These are phyloP conservation scores for Ammodytes dubius DNA, from an alignment of 2,113 vertebrate species.

Conservation along the genomic window DNA sequence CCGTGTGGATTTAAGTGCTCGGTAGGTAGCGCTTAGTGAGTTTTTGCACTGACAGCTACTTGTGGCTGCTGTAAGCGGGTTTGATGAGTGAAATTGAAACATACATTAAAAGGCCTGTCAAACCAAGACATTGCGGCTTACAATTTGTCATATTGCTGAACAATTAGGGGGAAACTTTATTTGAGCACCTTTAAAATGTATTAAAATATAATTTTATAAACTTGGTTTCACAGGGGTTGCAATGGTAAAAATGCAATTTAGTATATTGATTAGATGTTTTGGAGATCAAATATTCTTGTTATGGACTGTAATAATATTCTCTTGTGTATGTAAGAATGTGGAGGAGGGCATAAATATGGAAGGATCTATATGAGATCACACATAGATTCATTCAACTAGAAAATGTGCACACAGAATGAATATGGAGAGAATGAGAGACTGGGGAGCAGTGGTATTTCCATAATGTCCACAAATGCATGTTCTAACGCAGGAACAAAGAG, in stretches of 20 bases:
- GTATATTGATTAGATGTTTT: background rate
- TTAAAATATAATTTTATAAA: too few relatives aligned
- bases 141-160: background rate
- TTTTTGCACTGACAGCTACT: background rate
- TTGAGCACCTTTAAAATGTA: background rate
- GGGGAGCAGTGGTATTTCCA: slow-evolving; percentile 31
- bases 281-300: background rate
- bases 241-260: background rate
- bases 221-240: background rate
- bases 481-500: slow-evolving; percentile 56
- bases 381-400: slow-evolving; percentile 9
- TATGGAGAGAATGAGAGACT: slow-evolving; percentile 3
- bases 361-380: background rate
- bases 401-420: background rate
- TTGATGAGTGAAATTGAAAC: background rate
- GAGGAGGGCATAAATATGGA: background rate
- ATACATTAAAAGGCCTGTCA: background rate
- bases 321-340: slow-evolving; percentile 6
- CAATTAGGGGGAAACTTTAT: background rate
- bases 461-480: slow-evolving; percentile 51
- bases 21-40: too few relatives aligned
- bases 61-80: background rate
- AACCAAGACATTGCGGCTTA: background rate
- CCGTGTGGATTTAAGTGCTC: background rate
- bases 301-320: background rate